These are phyloP conservation scores for Bhutanitis thaidina DNA, from an alignment of 2,888 invertebrate genomes.

Conservation along the genomic window DNA sequence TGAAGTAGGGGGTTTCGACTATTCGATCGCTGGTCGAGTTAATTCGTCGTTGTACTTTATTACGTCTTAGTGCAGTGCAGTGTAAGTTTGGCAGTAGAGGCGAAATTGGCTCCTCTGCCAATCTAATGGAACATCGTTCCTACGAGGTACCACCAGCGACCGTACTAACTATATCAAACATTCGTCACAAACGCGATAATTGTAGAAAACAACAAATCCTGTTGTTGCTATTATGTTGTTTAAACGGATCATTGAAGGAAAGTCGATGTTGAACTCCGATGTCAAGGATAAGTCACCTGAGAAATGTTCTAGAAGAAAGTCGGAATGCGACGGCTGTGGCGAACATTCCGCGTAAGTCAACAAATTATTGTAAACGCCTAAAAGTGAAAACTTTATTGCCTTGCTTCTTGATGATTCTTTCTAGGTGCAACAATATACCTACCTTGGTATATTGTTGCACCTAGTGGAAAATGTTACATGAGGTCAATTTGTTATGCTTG, in stretches of 20 bases:
- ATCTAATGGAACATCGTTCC: conserved; percentile 78
- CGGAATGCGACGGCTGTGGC: conserved; percentile 69
- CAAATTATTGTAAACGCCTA: conserved; percentile 3
- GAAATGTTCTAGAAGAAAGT: conserved; percentile 73
- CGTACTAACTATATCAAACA: conserved; percentile 67
- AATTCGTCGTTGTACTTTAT: conserved; percentile 23
- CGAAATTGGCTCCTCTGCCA: conserved; percentile 66
- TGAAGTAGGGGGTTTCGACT: conserved; percentile 36
- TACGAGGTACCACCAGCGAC: conserved; percentile 54
- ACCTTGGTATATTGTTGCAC: background rate
- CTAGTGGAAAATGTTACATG: background rate
- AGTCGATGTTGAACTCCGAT: conserved; percentile 73
- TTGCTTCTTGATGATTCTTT: no score
- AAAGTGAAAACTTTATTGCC: background rate
- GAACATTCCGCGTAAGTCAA: conserved; percentile 73
- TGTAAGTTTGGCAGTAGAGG: conserved; percentile 62
- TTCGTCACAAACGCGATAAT: conserved; percentile 66
- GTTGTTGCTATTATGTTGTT: conserved; percentile 75
- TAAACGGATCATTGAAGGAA: conserved; percentile 80
- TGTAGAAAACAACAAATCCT: conserved; percentile 75
- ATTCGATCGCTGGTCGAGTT: conserved; percentile 40
- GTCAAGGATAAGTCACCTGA: conserved; percentile 49
- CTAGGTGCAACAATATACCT: no score
- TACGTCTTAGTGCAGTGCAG: conserved; percentile 45
- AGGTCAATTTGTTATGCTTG: background rate